Conservation (phyloP, 2,888 invertebrate genomes). For the Chloroclystis v-ata region DNA sequence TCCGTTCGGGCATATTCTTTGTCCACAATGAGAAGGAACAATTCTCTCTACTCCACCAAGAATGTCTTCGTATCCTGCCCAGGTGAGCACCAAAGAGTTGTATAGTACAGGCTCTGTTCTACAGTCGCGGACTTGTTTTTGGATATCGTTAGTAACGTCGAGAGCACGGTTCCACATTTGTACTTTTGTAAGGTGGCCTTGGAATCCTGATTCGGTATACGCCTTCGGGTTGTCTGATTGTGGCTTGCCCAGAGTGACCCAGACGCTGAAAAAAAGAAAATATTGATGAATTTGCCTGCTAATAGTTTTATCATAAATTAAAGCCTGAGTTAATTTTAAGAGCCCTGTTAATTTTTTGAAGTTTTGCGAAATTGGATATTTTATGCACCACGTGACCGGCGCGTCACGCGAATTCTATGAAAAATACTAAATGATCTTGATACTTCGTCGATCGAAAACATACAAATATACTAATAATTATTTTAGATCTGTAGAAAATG, state of each 20-base stretch:
- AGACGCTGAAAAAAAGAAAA: constrained; percentile 80
- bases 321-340: not conserved
- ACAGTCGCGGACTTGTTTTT: constrained; percentile 95
- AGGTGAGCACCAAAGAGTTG: constrained; percentile 89
- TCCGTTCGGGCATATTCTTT: constrained; percentile 91
- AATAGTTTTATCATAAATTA: not conserved
- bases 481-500: no score
- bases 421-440: no score
- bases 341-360: not conserved
- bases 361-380: no score
- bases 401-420: no score
- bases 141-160: constrained; percentile 94
- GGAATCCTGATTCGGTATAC: constrained; percentile 94
- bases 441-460: no score
- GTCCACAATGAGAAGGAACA: constrained; percentile 94
- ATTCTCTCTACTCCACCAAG: constrained; percentile 93
- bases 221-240: constrained; percentile 88
- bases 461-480: no score
- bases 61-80: constrained; percentile 95
- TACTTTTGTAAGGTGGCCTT: constrained; percentile 95
- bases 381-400: no score
- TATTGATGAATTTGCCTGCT: no score
- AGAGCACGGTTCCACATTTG: constrained; percentile 96
- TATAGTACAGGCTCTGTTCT: constrained; percentile 94
- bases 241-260: constrained; percentile 95